phyloP scores from a whole-genome alignment of 2,797 vertebrate genomes.

The Distichodus sexfasciatus region DNA sequence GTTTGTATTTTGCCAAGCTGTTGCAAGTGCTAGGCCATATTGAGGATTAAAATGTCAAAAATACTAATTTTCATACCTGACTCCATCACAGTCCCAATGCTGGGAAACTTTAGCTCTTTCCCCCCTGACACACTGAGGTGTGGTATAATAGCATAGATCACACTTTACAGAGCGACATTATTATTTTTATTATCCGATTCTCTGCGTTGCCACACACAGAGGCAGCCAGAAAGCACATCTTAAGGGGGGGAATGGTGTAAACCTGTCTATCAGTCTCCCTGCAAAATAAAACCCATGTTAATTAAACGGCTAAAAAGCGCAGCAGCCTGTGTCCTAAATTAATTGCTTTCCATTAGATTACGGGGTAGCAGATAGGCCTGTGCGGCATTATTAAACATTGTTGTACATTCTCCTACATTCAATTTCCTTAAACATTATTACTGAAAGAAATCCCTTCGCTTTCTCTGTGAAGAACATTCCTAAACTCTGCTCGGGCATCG shows the following conservation, averaged over 20 bases:
- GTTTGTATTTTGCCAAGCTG: too few relatives aligned
- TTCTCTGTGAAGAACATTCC: constrained; percentile 64
- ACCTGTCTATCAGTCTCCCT: constrained; percentile 64
- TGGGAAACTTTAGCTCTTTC: constrained; percentile 25
- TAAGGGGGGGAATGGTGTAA: constrained; percentile 60
- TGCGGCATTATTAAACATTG: constrained; percentile 79
- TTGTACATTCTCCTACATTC: constrained; percentile 82
- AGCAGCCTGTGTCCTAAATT: constrained; percentile 84
- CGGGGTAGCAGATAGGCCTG: constrained; percentile 72
- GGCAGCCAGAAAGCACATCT: constrained; percentile 26
- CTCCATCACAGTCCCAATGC: constrained; percentile 12
- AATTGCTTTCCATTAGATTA: constrained; percentile 86
- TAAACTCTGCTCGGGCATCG: constrained; percentile 72
- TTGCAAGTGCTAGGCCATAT: neutral
- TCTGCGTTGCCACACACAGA: constrained; percentile 28
- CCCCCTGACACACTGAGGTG: constrained; percentile 10
- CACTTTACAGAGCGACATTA: too few relatives aligned
- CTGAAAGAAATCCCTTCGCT: constrained; percentile 62
- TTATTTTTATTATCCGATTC: constrained; percentile 14
- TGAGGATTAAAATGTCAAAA: neutral
- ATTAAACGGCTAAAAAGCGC: constrained; percentile 82
- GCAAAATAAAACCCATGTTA: constrained; percentile 72
- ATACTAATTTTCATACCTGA: neutral
- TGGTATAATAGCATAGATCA: neutral
- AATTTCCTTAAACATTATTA: constrained; percentile 78